Conservation (phyloP, 1,140 invertebrate genomes). For the Paraescarpia echinospica region DNA sequence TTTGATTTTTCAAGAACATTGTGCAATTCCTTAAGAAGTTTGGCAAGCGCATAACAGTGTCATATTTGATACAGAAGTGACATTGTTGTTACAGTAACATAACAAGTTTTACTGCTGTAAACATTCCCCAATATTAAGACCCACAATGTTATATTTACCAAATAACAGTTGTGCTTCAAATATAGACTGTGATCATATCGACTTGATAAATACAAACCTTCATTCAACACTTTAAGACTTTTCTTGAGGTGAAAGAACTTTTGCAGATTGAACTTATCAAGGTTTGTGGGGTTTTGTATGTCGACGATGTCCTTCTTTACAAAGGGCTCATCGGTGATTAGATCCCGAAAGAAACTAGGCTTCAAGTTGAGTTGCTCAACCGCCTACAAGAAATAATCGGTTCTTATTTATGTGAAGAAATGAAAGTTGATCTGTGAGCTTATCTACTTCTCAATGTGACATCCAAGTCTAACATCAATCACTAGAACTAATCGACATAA, state of each 20-base stretch:
- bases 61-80: no score
- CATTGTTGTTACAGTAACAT: no score
- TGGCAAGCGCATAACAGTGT: slow-evolving; percentile 60
- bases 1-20: slow-evolving; percentile 65
- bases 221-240: slow-evolving; percentile 83
- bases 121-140: no score
- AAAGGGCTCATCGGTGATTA: slow-evolving; percentile 89
- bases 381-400: slow-evolving; percentile 64
- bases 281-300: slow-evolving; percentile 86
- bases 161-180: not conserved
- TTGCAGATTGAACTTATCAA: slow-evolving; percentile 93
- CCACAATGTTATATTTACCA: no score
- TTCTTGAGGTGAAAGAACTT: slow-evolving; percentile 96
- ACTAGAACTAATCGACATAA: not conserved
- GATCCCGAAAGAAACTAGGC: slow-evolving; percentile 89
- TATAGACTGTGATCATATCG: not conserved
- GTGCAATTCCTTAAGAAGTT: slow-evolving; percentile 89
- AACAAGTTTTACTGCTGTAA: no score
- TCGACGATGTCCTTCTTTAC: slow-evolving; percentile 89
- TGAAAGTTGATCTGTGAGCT: not conserved
- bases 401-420: not conserved
- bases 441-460: not conserved
- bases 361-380: slow-evolving; percentile 97
- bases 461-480: not conserved
- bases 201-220: slow-evolving; percentile 63